phyloP scores from a whole-genome alignment of 2,888 invertebrate genomes.

The Leptopilina myrica region DNA sequence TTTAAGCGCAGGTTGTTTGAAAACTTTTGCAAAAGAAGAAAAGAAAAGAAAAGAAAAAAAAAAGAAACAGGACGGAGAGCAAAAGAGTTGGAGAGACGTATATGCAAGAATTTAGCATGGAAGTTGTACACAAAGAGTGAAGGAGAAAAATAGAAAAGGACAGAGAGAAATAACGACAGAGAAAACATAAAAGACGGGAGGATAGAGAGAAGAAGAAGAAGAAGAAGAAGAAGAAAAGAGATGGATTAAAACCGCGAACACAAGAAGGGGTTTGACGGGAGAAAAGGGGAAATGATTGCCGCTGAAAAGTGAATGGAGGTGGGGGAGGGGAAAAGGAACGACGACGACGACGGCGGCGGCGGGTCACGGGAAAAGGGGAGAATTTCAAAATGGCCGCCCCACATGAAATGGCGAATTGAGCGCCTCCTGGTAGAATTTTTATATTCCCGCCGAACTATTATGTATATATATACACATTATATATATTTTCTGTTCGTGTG shows the following conservation, averaged over 20 bases:
- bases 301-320: conserved; percentile 10
- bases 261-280: not conserved
- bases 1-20: conserved; percentile 56
- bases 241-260: no score
- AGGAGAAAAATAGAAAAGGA: not conserved
- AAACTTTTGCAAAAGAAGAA: conserved; percentile 42
- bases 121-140: conserved; percentile 55
- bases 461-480: conserved; percentile 42
- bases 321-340: conserved; percentile 18
- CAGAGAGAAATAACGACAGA: conserved; percentile 44
- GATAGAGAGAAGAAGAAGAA: conserved; percentile 14
- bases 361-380: conserved; percentile 45
- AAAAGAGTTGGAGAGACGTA: conserved; percentile 51
- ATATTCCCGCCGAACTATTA: conserved; percentile 63
- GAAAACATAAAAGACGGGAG: conserved; percentile 46
- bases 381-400: conserved; percentile 69
- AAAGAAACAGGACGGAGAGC: conserved; percentile 43
- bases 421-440: conserved; percentile 74
- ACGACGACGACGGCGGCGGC: conserved; percentile 7
- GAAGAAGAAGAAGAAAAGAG: conserved; percentile 9
- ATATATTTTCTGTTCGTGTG: conserved; percentile 5
- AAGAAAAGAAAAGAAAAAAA: no score
- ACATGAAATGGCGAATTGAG: conserved; percentile 60
- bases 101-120: conserved; percentile 45
- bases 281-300: conserved; percentile 29